These are phyloP conservation scores for Helobdella robusta DNA, from an alignment of 2,888 invertebrate species.

Conservation along the genomic window DNA sequence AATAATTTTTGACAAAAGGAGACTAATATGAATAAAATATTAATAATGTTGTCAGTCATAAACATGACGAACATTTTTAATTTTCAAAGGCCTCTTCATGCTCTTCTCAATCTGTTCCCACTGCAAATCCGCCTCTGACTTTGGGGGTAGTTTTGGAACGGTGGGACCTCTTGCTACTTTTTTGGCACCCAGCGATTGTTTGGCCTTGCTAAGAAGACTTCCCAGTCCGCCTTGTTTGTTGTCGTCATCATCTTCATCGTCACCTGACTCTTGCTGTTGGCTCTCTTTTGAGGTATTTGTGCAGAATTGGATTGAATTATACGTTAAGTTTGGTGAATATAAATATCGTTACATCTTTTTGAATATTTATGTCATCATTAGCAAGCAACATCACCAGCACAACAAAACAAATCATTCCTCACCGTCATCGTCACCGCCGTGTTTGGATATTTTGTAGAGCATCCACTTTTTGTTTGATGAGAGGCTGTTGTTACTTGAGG, in stretches of 20 bases:
- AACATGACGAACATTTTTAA: slow-evolving; percentile 62
- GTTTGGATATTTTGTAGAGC: slow-evolving; percentile 34
- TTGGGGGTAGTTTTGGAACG: slow-evolving; percentile 58
- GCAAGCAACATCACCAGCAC: not conserved
- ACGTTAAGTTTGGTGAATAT: no score
- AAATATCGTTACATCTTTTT: no score
- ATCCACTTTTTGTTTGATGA: slow-evolving; percentile 35
- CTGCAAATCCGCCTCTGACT: slow-evolving; percentile 60
- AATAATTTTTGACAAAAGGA: no score
- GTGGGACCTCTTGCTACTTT: slow-evolving; percentile 84
- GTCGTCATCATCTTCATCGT: slow-evolving; percentile 19
- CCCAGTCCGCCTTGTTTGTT: slow-evolving; percentile 57
- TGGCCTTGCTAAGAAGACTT: slow-evolving; percentile 82
- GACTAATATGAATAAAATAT: no score
- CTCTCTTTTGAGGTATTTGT: not conserved
- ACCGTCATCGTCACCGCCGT: slow-evolving; percentile 18
- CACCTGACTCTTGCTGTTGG: slow-evolving; percentile 9
- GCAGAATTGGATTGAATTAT: not conserved
- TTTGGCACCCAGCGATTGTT: slow-evolving; percentile 80
- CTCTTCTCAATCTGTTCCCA: slow-evolving; percentile 71
- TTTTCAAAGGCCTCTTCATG: slow-evolving; percentile 50
- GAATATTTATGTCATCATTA: no score
- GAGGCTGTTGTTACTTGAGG: no score
- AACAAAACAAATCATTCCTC: not conserved
- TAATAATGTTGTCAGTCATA: no score